These are phyloP conservation scores for Adoxophyes honmai DNA, from an alignment of 1,140 invertebrate species.

Conservation along the genomic window DNA sequence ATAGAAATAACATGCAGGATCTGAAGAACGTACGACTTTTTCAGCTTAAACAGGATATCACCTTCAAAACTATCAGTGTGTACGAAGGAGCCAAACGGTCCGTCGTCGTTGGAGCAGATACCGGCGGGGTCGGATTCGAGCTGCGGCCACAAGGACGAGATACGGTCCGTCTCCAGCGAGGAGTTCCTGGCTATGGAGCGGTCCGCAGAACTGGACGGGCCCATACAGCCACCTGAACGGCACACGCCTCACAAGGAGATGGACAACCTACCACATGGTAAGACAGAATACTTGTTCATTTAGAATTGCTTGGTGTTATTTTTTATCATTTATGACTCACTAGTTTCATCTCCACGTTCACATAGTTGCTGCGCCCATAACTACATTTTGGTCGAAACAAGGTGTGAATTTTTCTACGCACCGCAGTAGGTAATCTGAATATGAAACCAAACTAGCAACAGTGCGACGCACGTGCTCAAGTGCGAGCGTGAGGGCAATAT, in stretches of 20 bases:
- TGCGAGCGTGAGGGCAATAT: too few species aligned
- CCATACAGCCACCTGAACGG: conserved; percentile 28
- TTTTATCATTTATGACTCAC: too few species aligned
- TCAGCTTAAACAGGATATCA: conserved; percentile 67
- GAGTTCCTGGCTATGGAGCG: conserved; percentile 70
- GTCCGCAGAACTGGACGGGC: conserved; percentile 53
- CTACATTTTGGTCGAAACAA: too few species aligned
- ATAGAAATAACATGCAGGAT: conserved; percentile 11
- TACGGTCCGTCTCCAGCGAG: conserved; percentile 59
- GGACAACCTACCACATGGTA: conserved; percentile 30
- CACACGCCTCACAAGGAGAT: conserved; percentile 31
- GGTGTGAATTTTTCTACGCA: too few species aligned
- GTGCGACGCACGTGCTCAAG: too few species aligned
- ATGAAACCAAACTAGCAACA: too few species aligned
- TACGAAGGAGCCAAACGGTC: conserved; percentile 54
- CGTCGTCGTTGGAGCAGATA: conserved; percentile 42
- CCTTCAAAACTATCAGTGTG: conserved; percentile 66
- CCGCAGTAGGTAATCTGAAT: too few species aligned
- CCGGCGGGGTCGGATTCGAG: conserved; percentile 55
- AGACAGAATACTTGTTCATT: too few species aligned
- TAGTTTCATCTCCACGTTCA: too few species aligned
- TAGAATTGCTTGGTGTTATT: too few species aligned
- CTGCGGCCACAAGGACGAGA: conserved; percentile 57
- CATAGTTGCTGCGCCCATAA: too few species aligned
- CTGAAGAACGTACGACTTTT: conserved; percentile 22